Evolutionary conservation across 2,113 vertebrate genomes (phyloP).

Genomic region (Rousettus leschenaultii): DNA sequence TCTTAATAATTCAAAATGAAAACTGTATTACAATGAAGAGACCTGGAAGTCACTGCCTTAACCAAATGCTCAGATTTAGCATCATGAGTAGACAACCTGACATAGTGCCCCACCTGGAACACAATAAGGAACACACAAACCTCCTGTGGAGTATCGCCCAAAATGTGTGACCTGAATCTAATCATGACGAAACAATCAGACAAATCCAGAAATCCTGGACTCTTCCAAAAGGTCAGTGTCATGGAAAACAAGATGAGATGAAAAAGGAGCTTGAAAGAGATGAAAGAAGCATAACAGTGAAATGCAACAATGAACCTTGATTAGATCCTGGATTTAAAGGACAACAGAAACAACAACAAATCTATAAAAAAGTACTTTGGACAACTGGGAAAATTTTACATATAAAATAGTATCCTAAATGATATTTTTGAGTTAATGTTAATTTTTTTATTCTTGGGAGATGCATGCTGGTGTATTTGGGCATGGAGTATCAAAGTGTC

Average conservation of each 20-base stretch:
- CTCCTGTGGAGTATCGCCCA: neutral
- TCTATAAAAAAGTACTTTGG: neutral
- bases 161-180: neutral
- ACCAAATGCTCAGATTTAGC: neutral
- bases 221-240: neutral
- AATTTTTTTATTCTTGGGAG: neutral
- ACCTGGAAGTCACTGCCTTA: neutral
- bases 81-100: neutral
- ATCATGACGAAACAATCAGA: neutral
- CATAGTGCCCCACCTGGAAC: neutral
- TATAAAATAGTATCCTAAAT: neutral
- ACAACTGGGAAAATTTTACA: neutral
- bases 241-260: neutral
- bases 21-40: neutral
- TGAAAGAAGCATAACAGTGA: neutral
- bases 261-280: neutral
- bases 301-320: neutral
- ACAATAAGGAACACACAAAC: neutral
- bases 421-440: neutral
- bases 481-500: neutral
- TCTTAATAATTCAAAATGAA: neutral
- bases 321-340: neutral
- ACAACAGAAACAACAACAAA: neutral
- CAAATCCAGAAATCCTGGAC: neutral
- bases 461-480: neutral